Percentiles rank a stretch among this genome's conserved stretches.
Evolutionary conservation across 2,888 invertebrate species (phyloP).

Genomic region (Eilema sororculum): DNA sequence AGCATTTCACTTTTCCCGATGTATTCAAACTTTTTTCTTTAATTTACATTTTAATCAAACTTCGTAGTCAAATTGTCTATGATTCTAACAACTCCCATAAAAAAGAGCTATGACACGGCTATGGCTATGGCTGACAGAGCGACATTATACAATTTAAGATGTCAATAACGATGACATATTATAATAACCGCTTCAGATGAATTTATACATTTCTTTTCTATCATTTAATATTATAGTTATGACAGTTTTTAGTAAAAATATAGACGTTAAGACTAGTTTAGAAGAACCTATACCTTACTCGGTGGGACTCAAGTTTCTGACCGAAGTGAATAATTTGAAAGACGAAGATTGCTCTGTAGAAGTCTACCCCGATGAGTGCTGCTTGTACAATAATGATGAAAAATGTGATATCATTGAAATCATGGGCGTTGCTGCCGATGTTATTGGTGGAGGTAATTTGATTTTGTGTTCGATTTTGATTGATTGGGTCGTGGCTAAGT

Average conservation of each 20-base stretch:
- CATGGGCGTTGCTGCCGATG: conserved; percentile 60
- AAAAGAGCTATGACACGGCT: no score
- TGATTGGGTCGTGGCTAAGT: no score
- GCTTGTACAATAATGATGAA: conserved; percentile 55
- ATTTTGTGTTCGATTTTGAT: not conserved
- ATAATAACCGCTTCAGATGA: conserved; percentile 61
- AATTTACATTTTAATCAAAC: no score
- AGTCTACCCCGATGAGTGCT: conserved; percentile 69
- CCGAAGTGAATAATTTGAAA: conserved; percentile 67
- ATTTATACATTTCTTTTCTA: conserved; percentile 70
- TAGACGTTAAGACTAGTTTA: conserved; percentile 56
- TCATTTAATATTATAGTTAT: conserved; percentile 59
- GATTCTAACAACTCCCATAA: no score
- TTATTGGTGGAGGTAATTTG: conserved; percentile 64
- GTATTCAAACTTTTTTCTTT: no score
- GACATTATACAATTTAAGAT: conserved; percentile 11
- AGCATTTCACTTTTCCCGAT: no score
- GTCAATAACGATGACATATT: conserved; percentile 41
- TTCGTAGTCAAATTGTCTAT: no score
- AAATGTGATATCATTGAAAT: conserved; percentile 68
- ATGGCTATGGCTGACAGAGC: no score
- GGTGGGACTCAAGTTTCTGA: conserved; percentile 64
- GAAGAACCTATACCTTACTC: conserved; percentile 51
- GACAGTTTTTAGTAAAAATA: conserved; percentile 46
- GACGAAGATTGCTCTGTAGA: conserved; percentile 62